Evolutionary conservation across 2,888 invertebrate genomes (phyloP).

Genomic region (Autographa pulchrina): DNA sequence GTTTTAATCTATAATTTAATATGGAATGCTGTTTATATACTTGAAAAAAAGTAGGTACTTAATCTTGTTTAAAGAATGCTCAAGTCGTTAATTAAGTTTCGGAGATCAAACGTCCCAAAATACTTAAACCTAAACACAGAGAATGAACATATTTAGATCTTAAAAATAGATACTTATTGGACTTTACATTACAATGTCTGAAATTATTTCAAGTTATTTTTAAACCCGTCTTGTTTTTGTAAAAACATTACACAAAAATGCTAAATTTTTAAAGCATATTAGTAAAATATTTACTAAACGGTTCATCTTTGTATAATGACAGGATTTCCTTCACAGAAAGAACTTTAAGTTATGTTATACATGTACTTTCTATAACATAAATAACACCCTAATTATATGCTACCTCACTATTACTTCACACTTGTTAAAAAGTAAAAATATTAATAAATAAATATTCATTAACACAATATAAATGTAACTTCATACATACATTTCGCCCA

Average conservation of each 20-base stretch:
- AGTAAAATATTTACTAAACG: not conserved
- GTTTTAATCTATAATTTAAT: not conserved
- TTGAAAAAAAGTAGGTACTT: not conserved
- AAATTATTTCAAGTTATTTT: not conserved
- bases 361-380: not conserved
- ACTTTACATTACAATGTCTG: not conserved
- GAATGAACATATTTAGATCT: not conserved
- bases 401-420: not conserved
- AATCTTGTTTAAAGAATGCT: not conserved
- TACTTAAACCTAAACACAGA: not conserved
- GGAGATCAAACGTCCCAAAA: slow-evolving; percentile 1
- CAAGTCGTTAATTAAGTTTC: slow-evolving; percentile 2
- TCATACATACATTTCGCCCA: not conserved
- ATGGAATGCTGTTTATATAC: not conserved
- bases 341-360: not conserved
- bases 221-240: not conserved
- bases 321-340: not conserved
- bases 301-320: not conserved
- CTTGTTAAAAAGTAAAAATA: slow-evolving; percentile 1
- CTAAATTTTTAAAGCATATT: too few relatives aligned
- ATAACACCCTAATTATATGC: not conserved
- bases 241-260: not conserved
- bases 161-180: not conserved
- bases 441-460: slow-evolving; percentile 3
- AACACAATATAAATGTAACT: not conserved